Evolutionary conservation across 2,797 vertebrate species (phyloP).

Genomic region (Diplodus puntazzo): DNA sequence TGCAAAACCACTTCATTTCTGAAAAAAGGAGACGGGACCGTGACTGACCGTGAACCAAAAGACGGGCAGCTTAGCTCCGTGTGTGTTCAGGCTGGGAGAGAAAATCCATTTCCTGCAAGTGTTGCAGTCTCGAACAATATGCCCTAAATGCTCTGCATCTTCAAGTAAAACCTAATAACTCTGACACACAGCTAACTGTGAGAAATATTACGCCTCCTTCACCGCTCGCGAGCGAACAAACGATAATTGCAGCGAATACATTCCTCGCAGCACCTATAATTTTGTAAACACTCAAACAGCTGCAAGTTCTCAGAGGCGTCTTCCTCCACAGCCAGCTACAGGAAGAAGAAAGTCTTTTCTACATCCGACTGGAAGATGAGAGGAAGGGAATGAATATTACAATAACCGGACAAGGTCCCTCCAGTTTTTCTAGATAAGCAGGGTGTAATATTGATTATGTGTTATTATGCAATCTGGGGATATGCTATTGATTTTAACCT

Average conservation of each 20-base stretch:
- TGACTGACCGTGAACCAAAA: conserved; percentile 59
- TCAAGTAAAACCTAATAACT: conserved; percentile 72
- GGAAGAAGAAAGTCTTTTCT: conserved; percentile 18
- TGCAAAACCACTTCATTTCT: conserved; percentile 43
- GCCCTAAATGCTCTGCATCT: conserved; percentile 68
- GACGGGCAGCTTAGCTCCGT: conserved; percentile 39
- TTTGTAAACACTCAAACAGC: conserved; percentile 65
- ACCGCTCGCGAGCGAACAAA: conserved; percentile 66
- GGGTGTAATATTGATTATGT: conserved; percentile 40
- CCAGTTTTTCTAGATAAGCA: neutral
- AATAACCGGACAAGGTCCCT: neutral
- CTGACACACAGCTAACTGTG: conserved; percentile 66
- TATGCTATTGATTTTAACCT: conserved; percentile 38
- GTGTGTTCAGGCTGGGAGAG: conserved; percentile 36
- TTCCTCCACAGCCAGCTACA: conserved; percentile 14
- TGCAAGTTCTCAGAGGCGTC: conserved; percentile 47
- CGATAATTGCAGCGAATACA: conserved; percentile 69
- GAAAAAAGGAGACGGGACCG: conserved; percentile 32
- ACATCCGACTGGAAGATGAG: neutral
- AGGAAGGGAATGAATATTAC: neutral
- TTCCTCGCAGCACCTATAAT: conserved; percentile 67
- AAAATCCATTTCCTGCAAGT: conserved; percentile 73
- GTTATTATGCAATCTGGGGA: conserved; percentile 19
- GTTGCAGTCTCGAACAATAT: conserved; percentile 71
- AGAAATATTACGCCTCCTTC: conserved; percentile 68